Evolutionary conservation across 2,113 vertebrate genomes (phyloP).

Genomic region (Phodopus roborovskii): DNA sequence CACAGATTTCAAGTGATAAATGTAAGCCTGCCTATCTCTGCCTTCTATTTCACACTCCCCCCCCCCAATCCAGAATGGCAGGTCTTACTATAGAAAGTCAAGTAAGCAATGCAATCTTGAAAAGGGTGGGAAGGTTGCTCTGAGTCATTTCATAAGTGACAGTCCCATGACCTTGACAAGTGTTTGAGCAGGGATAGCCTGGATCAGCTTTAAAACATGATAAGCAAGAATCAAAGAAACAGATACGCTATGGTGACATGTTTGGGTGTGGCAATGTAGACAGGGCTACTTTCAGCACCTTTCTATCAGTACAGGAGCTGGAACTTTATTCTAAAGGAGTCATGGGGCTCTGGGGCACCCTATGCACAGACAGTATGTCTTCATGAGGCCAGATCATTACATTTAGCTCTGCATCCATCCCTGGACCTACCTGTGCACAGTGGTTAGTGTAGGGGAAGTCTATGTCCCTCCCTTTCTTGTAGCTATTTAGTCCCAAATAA

Average conservation of each 20-base stretch:
- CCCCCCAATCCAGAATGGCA: not conserved
- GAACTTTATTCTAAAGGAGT: not conserved
- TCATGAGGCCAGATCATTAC: not conserved
- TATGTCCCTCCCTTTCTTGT: no score
- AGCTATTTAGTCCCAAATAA: no score
- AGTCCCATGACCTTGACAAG: not conserved
- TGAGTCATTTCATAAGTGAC: no score
- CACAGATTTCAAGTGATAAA: not conserved
- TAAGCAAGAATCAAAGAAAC: not conserved
- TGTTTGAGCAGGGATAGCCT: not conserved
- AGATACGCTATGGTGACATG: not conserved
- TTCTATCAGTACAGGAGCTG: not conserved
- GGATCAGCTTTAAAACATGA: not conserved
- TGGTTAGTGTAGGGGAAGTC: no score
- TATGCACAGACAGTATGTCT: rapidly evolving
- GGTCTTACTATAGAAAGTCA: not conserved
- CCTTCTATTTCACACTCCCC: not conserved
- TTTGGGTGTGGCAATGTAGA: not conserved
- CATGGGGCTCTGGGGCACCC: rapidly evolving
- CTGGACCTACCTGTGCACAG: not conserved
- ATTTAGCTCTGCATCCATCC: not conserved
- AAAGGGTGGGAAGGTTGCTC: not conserved
- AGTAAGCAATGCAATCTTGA: not conserved
- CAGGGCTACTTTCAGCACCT: not conserved
- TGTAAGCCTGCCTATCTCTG: not conserved